These are phyloP conservation scores for Lagenorhynchus albirostris DNA, from an alignment of 2,113 vertebrate species.

Conservation along the genomic window DNA sequence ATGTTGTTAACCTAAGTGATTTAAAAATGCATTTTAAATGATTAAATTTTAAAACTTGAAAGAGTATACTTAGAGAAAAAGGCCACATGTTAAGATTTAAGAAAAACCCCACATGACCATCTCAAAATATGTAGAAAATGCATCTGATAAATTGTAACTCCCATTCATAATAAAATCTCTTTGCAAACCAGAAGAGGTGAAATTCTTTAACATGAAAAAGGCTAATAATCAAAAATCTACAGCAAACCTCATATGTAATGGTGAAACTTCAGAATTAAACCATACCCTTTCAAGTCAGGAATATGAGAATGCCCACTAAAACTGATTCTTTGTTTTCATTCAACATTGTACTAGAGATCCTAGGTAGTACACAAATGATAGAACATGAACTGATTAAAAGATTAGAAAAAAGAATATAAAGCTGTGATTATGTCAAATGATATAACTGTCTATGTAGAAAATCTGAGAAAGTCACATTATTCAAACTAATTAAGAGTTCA, in stretches of 20 bases:
- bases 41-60: neutral
- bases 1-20: neutral
- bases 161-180: neutral
- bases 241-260: neutral
- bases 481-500: neutral
- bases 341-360: neutral
- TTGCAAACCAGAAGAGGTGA: neutral
- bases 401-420: neutral
- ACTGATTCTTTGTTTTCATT: neutral
- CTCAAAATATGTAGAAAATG: neutral
- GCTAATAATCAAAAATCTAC: neutral
- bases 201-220: slow-evolving; percentile 28
- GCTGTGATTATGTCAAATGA: neutral
- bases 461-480: neutral
- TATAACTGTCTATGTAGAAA: neutral
- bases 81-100: neutral
- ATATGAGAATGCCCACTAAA: neutral
- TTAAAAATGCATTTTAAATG: neutral
- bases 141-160: neutral
- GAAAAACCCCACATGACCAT: neutral
- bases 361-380: neutral
- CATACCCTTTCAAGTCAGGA: neutral
- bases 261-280: neutral
- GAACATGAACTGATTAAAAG: neutral
- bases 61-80: slow-evolving; percentile 20